phyloP scores from a whole-genome alignment of 2,113 vertebrate species.

The Mesitornis unicolor region DNA sequence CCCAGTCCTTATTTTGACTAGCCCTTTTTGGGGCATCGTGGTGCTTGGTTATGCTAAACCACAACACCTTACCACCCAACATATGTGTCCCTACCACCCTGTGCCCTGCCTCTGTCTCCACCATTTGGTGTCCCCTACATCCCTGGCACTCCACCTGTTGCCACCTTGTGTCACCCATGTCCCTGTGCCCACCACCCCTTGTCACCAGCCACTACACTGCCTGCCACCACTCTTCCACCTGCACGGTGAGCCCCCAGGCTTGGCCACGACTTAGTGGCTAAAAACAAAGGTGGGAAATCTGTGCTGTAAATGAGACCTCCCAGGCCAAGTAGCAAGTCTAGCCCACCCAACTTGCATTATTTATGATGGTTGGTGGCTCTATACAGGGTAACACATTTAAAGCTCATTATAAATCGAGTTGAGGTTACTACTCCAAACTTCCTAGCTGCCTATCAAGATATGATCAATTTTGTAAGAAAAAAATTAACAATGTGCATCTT shows the following conservation, averaged over 20 bases:
- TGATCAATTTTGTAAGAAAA: not conserved
- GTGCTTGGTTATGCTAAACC: too few species aligned
- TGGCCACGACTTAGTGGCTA: not conserved
- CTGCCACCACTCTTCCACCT: not conserved
- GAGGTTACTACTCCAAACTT: not conserved
- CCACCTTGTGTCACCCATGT: not conserved
- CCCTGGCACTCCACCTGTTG: rapidly evolving
- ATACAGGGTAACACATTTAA: not conserved
- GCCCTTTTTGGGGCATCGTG: too few species aligned
- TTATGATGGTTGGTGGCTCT: not conserved
- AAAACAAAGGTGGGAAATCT: not conserved
- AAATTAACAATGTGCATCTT: not conserved
- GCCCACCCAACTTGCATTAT: not conserved
- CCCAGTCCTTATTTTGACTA: too few species aligned
- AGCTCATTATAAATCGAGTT: not conserved
- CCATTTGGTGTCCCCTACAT: not conserved
- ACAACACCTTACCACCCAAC: too few species aligned
- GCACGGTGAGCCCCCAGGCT: not conserved
- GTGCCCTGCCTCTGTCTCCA: not conserved
- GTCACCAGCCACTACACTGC: rapidly evolving
- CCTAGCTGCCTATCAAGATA: not conserved
- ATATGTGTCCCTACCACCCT: not conserved
- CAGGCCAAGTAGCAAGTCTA: not conserved
- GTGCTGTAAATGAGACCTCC: not conserved
- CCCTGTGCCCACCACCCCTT: not conserved